Conservation (phyloP, 2,113 vertebrate species). For the Pimephales promelas region DNA sequence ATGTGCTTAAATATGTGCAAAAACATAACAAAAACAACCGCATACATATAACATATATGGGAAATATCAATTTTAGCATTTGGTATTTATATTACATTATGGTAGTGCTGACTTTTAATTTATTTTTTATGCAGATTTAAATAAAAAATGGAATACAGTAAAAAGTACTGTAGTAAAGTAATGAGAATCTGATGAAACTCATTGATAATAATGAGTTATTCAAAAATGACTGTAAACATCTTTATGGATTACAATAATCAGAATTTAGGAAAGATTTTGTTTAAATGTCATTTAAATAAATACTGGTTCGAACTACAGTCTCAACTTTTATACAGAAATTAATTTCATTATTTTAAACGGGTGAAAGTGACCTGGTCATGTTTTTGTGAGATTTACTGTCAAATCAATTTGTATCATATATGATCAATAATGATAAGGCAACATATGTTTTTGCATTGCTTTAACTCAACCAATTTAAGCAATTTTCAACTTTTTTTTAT, state of each 20-base stretch:
- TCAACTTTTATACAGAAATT: background rate
- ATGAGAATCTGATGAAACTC: background rate
- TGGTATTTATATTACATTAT: too few relatives aligned
- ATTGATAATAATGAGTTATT: background rate
- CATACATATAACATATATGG: too few relatives aligned
- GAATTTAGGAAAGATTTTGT: background rate
- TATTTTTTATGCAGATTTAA: too few relatives aligned
- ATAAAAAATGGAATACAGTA: too few relatives aligned
- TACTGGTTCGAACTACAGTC: background rate
- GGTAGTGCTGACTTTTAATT: too few relatives aligned
- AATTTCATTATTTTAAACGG: background rate
- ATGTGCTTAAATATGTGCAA: too few relatives aligned
- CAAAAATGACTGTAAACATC: background rate
- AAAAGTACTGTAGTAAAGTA: background rate
- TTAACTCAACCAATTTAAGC: too few relatives aligned
- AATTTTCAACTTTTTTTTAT: too few relatives aligned
- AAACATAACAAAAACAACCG: too few relatives aligned
- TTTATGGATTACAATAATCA: background rate
- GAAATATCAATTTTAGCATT: too few relatives aligned
- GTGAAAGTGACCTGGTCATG: background rate
- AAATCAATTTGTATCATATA: background rate
- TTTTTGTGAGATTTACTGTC: constrained; percentile 5
- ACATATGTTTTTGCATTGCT: too few relatives aligned
- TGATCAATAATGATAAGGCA: too few relatives aligned
- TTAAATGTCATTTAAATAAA: background rate